Conservation (phyloP, 2,113 vertebrate genomes). For the Martes martes region DNA sequence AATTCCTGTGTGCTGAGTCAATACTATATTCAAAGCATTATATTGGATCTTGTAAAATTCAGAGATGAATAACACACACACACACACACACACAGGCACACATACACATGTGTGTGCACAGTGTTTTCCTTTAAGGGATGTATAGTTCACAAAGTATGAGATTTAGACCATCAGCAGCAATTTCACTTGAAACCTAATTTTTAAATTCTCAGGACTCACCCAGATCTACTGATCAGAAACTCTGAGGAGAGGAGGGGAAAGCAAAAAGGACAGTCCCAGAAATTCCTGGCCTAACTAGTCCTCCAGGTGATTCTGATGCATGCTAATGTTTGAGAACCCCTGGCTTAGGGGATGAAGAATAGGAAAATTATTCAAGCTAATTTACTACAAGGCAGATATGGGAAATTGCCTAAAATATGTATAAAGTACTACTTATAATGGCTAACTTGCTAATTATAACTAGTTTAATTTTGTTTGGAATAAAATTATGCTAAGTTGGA, state of each 20-base stretch:
- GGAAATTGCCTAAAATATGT: neutral
- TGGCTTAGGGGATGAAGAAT: neutral
- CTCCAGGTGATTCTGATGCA: neutral
- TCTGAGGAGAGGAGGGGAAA: rapidly evolving
- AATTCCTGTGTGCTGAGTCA: neutral
- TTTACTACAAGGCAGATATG: neutral
- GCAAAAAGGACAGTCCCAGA: neutral
- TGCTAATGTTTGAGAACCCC: neutral
- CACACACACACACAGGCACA: neutral
- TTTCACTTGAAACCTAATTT: neutral
- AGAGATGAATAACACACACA: neutral
- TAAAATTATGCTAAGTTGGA: neutral
- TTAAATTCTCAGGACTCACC: neutral
- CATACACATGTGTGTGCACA: neutral
- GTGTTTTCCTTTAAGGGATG: neutral
- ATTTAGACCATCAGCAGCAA: neutral
- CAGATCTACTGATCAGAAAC: neutral
- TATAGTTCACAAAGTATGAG: neutral
- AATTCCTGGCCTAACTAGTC: neutral
- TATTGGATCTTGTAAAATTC: neutral
- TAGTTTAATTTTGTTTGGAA: neutral
- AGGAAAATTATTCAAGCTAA: neutral
- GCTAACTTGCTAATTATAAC: neutral
- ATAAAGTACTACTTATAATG: neutral
- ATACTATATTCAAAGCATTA: neutral